Evolutionary conservation across 1,140 invertebrate genomes (phyloP).

Genomic region (Penaeus japonicus): DNA sequence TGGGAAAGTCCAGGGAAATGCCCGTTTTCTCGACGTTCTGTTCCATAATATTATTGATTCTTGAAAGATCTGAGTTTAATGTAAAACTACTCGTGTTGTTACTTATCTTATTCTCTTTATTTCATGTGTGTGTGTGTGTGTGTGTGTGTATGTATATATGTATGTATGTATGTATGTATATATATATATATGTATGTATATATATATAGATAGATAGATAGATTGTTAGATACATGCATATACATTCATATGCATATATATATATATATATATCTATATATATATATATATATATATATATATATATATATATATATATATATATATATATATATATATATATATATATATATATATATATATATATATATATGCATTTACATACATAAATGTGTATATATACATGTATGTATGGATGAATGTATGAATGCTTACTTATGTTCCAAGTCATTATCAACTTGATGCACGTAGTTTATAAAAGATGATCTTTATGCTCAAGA

Average conservation of each 20-base stretch:
- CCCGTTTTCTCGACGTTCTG: too few relatives aligned
- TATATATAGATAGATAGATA: conserved; percentile 39
- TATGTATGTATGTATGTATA: conserved; percentile 1
- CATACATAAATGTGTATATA: background rate
- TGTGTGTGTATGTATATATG: background rate
- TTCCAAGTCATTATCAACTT: too few relatives aligned
- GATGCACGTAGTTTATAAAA: too few relatives aligned
- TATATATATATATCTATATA: conserved; percentile 11
- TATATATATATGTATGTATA: conserved; percentile 27
- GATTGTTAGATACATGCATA: background rate
- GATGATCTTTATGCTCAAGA: too few relatives aligned
- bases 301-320: background rate
- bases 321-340: too few relatives aligned
- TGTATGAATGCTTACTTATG: too few relatives aligned
- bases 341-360: background rate
- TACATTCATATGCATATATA: background rate
- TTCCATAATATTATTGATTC: too few relatives aligned
- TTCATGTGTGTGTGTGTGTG: background rate
- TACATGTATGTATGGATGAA: background rate
- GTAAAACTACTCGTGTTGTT: too few relatives aligned
- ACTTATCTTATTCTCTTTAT: background rate
- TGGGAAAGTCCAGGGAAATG: too few relatives aligned
- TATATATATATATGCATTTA: background rate
- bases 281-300: conserved; percentile 38
- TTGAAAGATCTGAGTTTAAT: too few relatives aligned